phyloP scores from a whole-genome alignment of 1,140 invertebrate genomes.

The Adoxophyes honmai region DNA sequence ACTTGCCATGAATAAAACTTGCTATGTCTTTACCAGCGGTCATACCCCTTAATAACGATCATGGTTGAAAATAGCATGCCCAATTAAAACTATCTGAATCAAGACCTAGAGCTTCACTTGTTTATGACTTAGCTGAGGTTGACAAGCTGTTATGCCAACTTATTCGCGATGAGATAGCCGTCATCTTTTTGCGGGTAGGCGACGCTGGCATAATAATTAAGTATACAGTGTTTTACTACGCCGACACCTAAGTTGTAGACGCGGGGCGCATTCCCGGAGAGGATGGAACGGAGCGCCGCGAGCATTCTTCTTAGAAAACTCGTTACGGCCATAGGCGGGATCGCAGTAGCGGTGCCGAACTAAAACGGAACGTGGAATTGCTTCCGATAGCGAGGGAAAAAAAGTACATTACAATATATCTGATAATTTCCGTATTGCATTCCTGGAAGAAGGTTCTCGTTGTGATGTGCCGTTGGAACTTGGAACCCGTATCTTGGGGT shows the following conservation, averaged over 20 bases:
- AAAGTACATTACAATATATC: conserved; percentile 5
- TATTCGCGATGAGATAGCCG: background rate
- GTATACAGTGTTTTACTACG: background rate
- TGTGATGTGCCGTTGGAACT: too few relatives aligned
- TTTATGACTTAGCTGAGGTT: too few relatives aligned
- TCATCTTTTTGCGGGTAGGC: background rate
- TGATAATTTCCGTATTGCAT: background rate
- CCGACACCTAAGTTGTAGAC: conserved; percentile 5
- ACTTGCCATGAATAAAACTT: too few relatives aligned
- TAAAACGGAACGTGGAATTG: conserved; percentile 13
- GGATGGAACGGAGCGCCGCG: background rate
- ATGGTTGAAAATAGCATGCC: too few relatives aligned
- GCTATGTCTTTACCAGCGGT: too few relatives aligned
- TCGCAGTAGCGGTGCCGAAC: conserved; percentile 12
- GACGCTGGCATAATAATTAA: conserved; percentile 6
- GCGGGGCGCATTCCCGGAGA: background rate
- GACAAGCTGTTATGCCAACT: background rate
- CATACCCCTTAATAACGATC: too few relatives aligned
- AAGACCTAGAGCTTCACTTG: too few relatives aligned
- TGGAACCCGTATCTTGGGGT: too few relatives aligned
- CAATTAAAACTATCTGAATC: too few relatives aligned
- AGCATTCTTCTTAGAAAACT: conserved; percentile 11
- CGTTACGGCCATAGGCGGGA: conserved; percentile 6
- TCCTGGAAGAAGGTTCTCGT: background rate
- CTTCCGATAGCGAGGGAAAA: conserved; percentile 2